These are phyloP conservation scores for Moxostoma hubbsi DNA, from an alignment of 2,797 vertebrate genomes.

Conservation along the genomic window DNA sequence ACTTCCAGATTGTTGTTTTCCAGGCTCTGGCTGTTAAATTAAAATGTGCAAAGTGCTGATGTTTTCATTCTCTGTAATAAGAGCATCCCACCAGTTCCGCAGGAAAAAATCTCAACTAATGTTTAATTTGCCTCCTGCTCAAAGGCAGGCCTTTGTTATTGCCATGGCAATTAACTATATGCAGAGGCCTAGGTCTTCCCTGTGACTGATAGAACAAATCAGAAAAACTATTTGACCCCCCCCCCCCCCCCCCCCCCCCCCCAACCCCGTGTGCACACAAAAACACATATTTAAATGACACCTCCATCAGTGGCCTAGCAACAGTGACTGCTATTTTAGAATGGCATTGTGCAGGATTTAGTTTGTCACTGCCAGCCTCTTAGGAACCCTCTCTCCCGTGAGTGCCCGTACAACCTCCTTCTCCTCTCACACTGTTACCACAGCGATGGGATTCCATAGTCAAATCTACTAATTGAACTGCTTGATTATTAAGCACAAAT, in stretches of 20 bases:
- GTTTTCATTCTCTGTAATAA: slow-evolving; percentile 80
- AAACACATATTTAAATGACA: slow-evolving; percentile 51
- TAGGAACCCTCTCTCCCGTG: neutral
- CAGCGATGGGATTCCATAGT: slow-evolving; percentile 58
- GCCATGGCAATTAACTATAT: slow-evolving; percentile 77
- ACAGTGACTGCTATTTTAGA: slow-evolving; percentile 54
- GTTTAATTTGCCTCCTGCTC: slow-evolving; percentile 76
- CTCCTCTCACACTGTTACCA: slow-evolving; percentile 54
- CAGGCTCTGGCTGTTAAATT: slow-evolving; percentile 41
- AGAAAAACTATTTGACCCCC: slow-evolving; percentile 60
- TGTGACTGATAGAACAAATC: slow-evolving; percentile 79
- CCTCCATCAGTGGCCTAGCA: slow-evolving; percentile 51
- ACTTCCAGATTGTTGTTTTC: slow-evolving; percentile 48
- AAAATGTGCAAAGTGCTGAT: slow-evolving; percentile 78
- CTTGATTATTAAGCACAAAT: slow-evolving; percentile 61
- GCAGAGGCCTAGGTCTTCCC: slow-evolving; percentile 76
- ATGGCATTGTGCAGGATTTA: slow-evolving; percentile 17
- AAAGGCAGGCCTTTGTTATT: slow-evolving; percentile 74
- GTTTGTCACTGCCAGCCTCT: neutral
- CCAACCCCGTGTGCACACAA: slow-evolving; percentile 11
- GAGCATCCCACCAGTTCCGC: slow-evolving; percentile 74
- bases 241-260: neutral
- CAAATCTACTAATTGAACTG: slow-evolving; percentile 65
- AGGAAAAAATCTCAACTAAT: slow-evolving; percentile 76
- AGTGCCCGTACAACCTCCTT: neutral